Conservation (phyloP, 2,888 invertebrate genomes). For the Colletes collaris region DNA sequence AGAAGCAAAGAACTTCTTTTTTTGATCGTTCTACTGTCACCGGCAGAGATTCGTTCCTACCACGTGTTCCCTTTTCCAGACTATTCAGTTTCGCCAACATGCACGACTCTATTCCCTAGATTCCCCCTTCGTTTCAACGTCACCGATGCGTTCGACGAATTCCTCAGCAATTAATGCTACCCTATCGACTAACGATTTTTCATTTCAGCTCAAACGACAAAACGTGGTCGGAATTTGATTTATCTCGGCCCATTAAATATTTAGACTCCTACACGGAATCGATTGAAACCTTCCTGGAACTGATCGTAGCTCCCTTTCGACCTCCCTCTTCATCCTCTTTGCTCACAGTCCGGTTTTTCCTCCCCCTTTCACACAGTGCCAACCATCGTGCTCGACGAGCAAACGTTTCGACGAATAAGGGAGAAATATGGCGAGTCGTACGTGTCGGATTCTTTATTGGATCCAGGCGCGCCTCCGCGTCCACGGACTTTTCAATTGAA, state of each 20-base stretch:
- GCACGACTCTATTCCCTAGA: not conserved
- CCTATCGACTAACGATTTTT: conserved; percentile 23
- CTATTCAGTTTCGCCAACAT: conserved; percentile 4
- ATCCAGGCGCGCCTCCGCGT: conserved; percentile 4
- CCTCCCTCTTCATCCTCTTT: not conserved
- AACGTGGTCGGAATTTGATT: conserved; percentile 31
- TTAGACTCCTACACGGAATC: conserved; percentile 22
- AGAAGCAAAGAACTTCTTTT: conserved; percentile 14
- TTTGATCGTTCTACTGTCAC: conserved; percentile 47
- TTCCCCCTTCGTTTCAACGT: conserved; percentile 16
- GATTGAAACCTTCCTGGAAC: conserved; percentile 5
- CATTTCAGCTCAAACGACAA: conserved; percentile 2
- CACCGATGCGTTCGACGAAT: conserved; percentile 17
- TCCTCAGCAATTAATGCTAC: conserved; percentile 47
- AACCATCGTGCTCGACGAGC: conserved; percentile 11
- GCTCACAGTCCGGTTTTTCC: conserved; percentile 1
- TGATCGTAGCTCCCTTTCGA: not conserved
- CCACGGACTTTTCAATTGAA: conserved; percentile 20
- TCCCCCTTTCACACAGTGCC: not conserved
- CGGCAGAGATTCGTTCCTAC: conserved; percentile 27
- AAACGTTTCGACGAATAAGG: conserved; percentile 43
- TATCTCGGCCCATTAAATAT: conserved; percentile 41
- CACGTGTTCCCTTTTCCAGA: not conserved
- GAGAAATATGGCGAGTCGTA: conserved; percentile 40
- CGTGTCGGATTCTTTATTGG: conserved; percentile 46